A percentile compares a stretch with the other conserved stretches of the same genome.
phyloP scores from a whole-genome alignment of 2,888 invertebrate species.

The Drosophila lacicola region DNA sequence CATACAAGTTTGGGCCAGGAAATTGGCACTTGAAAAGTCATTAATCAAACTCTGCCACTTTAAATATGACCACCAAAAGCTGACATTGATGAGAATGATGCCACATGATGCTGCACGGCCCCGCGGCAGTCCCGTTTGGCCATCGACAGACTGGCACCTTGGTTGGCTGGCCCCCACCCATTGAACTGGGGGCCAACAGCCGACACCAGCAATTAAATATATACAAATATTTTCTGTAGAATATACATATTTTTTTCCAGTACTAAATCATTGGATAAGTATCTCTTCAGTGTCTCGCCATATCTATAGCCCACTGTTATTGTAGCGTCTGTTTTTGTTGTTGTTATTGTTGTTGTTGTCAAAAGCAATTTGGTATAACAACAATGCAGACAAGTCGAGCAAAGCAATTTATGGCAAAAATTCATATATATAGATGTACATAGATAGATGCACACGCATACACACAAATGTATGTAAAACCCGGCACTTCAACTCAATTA shows the following conservation, averaged over 20 bases:
- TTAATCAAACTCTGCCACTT: constrained; percentile 58
- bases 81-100: constrained; percentile 47
- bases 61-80: constrained; percentile 29
- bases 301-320: constrained; percentile 32
- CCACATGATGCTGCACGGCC: constrained; percentile 28
- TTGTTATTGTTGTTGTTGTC: constrained; percentile 27
- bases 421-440: constrained; percentile 12
- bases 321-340: constrained; percentile 23
- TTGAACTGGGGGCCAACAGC: constrained; percentile 2
- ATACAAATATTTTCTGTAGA: constrained; percentile 25
- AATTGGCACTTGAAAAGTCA: constrained; percentile 66
- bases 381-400: constrained; percentile 66
- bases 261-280: constrained; percentile 60
- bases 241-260: constrained; percentile 22
- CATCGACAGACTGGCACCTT: constrained; percentile 8
- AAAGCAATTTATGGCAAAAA: constrained; percentile 61
- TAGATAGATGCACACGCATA: background rate
- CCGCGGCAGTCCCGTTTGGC: background rate
- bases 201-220: constrained; percentile 34
- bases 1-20: constrained; percentile 28
- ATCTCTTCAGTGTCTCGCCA: constrained; percentile 34
- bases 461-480: constrained; percentile 1
- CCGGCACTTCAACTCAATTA: constrained; percentile 70
- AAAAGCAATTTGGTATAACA: constrained; percentile 77
- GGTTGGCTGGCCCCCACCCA: constrained; percentile 14